These are phyloP conservation scores for Chrysemys picta DNA, from an alignment of 2,113 vertebrate genomes.

Conservation along the genomic window DNA sequence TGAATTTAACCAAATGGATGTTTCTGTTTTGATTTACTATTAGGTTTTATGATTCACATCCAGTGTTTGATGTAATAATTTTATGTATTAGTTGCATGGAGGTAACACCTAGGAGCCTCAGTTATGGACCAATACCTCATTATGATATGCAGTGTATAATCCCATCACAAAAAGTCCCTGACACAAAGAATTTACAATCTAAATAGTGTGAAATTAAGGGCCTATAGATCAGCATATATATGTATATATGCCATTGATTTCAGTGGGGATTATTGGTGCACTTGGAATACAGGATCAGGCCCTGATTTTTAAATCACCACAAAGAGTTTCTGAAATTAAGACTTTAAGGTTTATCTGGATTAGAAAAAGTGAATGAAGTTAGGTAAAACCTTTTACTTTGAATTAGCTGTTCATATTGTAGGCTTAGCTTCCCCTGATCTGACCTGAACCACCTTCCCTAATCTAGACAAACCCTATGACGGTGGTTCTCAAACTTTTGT, in stretches of 20 bases:
- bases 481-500: too few species aligned
- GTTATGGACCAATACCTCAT: neutral
- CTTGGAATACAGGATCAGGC: neutral
- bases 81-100: neutral
- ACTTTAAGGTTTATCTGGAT: neutral
- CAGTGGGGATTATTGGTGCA: neutral
- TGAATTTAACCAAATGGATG: neutral
- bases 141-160: neutral
- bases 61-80: neutral
- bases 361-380: neutral
- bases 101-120: neutral
- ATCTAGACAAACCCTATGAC: neutral
- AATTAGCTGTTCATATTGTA: neutral
- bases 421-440: neutral
- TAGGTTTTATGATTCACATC: rapidly evolving
- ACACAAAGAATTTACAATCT: neutral
- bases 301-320: neutral
- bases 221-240: neutral
- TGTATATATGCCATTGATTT: neutral
- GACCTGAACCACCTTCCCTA: neutral
- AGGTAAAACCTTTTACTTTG: rapidly evolving
- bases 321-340: neutral
- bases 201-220: neutral
- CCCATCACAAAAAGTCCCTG: neutral
- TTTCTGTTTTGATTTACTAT: constrained; percentile 1